Evolutionary conservation across 2,113 vertebrate genomes (phyloP).

Genomic region (Manacus vitellinus): DNA sequence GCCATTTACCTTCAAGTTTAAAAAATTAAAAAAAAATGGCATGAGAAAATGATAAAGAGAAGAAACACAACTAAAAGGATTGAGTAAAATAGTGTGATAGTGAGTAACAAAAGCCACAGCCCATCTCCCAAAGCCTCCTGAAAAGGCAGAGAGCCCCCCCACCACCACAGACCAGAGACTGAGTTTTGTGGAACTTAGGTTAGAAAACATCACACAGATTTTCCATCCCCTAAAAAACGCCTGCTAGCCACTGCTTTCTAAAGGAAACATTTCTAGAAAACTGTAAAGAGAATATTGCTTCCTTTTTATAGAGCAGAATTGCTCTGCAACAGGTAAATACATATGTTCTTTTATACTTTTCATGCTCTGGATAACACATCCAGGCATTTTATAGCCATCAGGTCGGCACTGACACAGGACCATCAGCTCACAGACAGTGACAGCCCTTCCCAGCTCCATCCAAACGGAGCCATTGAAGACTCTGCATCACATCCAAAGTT

Average conservation of each 20-base stretch:
- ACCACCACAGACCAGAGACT: not conserved
- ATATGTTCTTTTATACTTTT: not conserved
- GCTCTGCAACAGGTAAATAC: slow-evolving; percentile 1
- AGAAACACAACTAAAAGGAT: not conserved
- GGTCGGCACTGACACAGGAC: not conserved
- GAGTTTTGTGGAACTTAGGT: not conserved
- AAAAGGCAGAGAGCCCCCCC: not conserved
- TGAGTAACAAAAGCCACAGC: not conserved
- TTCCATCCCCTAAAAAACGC: not conserved
- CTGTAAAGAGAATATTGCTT: not conserved
- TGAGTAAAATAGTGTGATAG: not conserved
- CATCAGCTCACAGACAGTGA: not conserved
- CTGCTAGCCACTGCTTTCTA: not conserved
- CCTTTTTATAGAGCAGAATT: not conserved
- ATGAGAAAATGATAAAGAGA: not conserved
- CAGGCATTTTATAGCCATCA: not conserved
- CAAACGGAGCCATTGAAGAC: not conserved
- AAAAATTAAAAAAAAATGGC: not conserved
- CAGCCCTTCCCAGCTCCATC: not conserved
- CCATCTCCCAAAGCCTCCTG: not conserved
- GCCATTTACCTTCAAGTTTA: slow-evolving; percentile 27
- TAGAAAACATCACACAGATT: not conserved
- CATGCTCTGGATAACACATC: not conserved
- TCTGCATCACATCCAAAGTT: not conserved
- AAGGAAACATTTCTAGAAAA: not conserved